Evolutionary conservation across 1,140 invertebrate species (phyloP).

Genomic region (Schmidtea mediterranea): DNA sequence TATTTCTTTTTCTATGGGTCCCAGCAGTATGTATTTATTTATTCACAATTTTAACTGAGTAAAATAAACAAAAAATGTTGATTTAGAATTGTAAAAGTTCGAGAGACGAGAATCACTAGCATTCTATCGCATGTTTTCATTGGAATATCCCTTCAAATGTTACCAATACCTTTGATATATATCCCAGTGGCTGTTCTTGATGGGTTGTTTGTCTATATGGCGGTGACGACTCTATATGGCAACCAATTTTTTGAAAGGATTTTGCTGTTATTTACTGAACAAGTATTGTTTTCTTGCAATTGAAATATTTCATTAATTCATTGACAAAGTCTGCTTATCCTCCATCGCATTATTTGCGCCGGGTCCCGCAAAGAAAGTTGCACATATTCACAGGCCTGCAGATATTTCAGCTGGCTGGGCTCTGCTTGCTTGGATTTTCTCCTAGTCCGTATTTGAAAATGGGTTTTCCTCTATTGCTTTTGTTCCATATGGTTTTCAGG

Average conservation of each 20-base stretch:
- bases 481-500: conserved; percentile 37
- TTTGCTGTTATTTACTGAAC: conserved; percentile 37
- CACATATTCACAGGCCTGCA: conserved; percentile 36
- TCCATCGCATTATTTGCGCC: conserved; percentile 38
- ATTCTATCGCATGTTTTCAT: conserved; percentile 37
- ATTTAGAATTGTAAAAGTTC: conserved; percentile 35
- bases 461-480: conserved; percentile 37
- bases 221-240: conserved; percentile 36
- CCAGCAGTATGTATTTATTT: no score
- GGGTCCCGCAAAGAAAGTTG: conserved; percentile 39
- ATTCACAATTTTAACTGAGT: no score
- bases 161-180: conserved; percentile 35
- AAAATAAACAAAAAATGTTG: background rate
- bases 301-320: no score
- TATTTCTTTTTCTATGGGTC: no score
- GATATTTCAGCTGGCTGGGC: conserved; percentile 33
- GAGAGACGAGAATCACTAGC: conserved; percentile 36
- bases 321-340: conserved; percentile 34
- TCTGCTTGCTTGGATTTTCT: conserved; percentile 37
- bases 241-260: conserved; percentile 41
- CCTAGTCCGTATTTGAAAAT: conserved; percentile 37
- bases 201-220: conserved; percentile 42
- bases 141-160: conserved; percentile 34
- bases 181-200: conserved; percentile 38
- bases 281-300: conserved; percentile 22